These are phyloP conservation scores for Eudemis profundana DNA, from an alignment of 2,888 invertebrate genomes.

Conservation along the genomic window DNA sequence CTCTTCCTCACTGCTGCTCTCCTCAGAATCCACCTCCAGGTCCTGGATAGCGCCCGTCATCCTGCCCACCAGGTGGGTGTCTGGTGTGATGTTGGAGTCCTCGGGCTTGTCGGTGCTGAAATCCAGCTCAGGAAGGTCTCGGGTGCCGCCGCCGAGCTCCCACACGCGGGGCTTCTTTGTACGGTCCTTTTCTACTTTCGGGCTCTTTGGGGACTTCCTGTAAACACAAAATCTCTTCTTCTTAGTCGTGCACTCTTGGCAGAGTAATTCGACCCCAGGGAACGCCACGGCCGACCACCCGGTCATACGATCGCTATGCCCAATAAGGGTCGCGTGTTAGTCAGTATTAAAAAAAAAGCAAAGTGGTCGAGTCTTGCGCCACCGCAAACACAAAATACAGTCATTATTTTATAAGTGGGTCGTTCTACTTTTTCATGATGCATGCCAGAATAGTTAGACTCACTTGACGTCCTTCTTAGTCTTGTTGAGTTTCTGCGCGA, in stretches of 20 bases:
- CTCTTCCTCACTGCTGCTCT: constrained; percentile 87
- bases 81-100: constrained; percentile 85
- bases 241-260: no score
- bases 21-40: constrained; percentile 91
- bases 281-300: no score
- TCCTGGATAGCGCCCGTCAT: constrained; percentile 94
- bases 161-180: constrained; percentile 96
- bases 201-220: constrained; percentile 78
- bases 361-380: no score
- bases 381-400: no score
- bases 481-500: constrained; percentile 91
- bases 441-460: constrained; percentile 50
- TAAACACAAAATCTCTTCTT: background rate
- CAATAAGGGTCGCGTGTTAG: no score
- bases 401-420: no score
- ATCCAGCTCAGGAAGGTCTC: constrained; percentile 92
- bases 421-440: no score
- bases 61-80: constrained; percentile 91
- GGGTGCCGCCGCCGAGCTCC: constrained; percentile 92
- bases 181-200: constrained; percentile 84
- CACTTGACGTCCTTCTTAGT: constrained; percentile 86
- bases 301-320: no score
- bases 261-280: no score
- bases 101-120: constrained; percentile 91
- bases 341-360: no score